These are phyloP conservation scores for Parasteatoda lunata DNA, from an alignment of 2,888 invertebrate genomes.

Conservation along the genomic window DNA sequence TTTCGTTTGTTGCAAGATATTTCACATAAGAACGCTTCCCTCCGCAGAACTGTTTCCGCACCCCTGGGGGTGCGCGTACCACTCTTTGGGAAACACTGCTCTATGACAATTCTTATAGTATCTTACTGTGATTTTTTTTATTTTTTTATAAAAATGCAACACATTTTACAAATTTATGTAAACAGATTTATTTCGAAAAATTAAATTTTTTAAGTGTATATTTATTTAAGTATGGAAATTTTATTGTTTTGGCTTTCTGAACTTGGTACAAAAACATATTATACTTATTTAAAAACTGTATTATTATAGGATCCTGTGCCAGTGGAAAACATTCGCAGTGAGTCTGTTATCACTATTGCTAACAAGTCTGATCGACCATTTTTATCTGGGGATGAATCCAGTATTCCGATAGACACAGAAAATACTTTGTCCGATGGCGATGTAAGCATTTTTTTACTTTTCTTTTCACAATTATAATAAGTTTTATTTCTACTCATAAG, in stretches of 20 bases:
- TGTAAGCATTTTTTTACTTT: constrained; percentile 14
- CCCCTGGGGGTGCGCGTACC: too few relatives aligned
- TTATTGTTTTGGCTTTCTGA: not conserved
- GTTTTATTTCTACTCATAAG: too few relatives aligned
- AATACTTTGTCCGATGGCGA: constrained; percentile 53
- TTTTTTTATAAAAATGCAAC: too few relatives aligned
- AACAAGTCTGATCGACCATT: constrained; percentile 14
- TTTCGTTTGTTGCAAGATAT: too few relatives aligned
- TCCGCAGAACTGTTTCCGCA: too few relatives aligned
- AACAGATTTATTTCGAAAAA: not conserved
- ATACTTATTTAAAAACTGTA: too few relatives aligned
- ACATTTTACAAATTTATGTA: too few relatives aligned
- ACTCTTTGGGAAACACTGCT: too few relatives aligned
- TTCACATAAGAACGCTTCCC: too few relatives aligned
- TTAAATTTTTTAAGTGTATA: not conserved
- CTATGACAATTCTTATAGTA: too few relatives aligned
- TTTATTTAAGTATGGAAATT: not conserved
- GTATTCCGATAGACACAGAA: constrained; percentile 38
- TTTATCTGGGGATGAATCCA: constrained; percentile 42
- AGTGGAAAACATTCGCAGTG: constrained; percentile 20
- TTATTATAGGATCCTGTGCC: constrained; percentile 13
- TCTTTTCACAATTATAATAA: too few relatives aligned
- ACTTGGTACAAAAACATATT: not conserved
- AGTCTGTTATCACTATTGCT: constrained; percentile 22
- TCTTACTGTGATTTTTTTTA: too few relatives aligned